Evolutionary conservation across 2,113 vertebrate species (phyloP).

Genomic region (Trematocara unimaculatum): DNA sequence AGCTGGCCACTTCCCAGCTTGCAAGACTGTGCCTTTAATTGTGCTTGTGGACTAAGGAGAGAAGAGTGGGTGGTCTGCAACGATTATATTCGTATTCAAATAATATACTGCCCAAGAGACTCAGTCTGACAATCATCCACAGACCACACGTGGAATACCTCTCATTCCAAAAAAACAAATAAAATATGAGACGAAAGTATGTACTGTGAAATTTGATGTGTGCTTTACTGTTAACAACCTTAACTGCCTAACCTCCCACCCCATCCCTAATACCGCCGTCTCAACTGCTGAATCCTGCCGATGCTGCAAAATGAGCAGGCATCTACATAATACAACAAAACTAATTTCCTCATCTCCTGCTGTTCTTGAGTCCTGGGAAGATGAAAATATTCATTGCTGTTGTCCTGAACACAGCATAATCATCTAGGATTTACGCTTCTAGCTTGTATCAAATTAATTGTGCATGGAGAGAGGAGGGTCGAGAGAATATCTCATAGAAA

Average conservation of each 20-base stretch:
- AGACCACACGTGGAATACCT: not conserved
- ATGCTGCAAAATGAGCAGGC: slow-evolving; percentile 43
- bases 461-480: slow-evolving; percentile 48
- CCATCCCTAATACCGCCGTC: not conserved
- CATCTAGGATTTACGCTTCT: slow-evolving; percentile 67
- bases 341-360: slow-evolving; percentile 61
- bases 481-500: slow-evolving; percentile 53
- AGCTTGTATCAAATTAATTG: slow-evolving; percentile 71
- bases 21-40: slow-evolving; percentile 46
- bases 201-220: not conserved
- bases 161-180: not conserved
- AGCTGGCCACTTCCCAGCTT: slow-evolving; percentile 62
- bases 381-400: slow-evolving; percentile 58
- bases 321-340: slow-evolving; percentile 70
- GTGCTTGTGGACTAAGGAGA: slow-evolving; percentile 5
- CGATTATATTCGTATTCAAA: slow-evolving; percentile 17
- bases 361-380: slow-evolving; percentile 52
- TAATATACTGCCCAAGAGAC: slow-evolving; percentile 23
- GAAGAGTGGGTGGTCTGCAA: not conserved
- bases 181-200: not conserved
- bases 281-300: slow-evolving; percentile 21
- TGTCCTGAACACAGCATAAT: slow-evolving; percentile 66
- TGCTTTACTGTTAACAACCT: slow-evolving; percentile 13
- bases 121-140: not conserved
- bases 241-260: not conserved